Evolutionary conservation across 2,113 vertebrate species (phyloP).

Genomic region (Hyla sarda): DNA sequence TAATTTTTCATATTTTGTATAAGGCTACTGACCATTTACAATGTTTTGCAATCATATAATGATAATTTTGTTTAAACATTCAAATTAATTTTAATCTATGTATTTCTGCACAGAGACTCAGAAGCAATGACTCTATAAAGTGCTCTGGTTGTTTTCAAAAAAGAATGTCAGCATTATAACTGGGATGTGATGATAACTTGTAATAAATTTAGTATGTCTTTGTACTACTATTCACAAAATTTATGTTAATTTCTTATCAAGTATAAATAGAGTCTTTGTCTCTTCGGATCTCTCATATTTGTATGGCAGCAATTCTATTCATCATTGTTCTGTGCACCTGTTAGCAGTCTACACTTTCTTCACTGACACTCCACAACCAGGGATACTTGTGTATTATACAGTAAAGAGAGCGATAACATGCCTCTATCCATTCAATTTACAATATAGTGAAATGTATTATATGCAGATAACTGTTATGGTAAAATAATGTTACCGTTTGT

Average conservation of each 20-base stretch:
- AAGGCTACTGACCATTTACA: too few relatives aligned
- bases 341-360: constrained; percentile 17
- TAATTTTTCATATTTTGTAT: neutral
- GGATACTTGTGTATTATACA: constrained; percentile 29
- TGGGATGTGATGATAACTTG: constrained; percentile 15
- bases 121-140: neutral
- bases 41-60: neutral
- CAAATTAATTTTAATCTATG: neutral
- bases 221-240: constrained; percentile 38
- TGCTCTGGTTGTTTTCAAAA: neutral
- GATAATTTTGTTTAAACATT: neutral
- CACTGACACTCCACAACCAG: neutral
- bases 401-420: neutral
- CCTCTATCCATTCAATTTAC: neutral
- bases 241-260: constrained; percentile 16
- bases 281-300: constrained; percentile 6
- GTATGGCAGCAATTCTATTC: constrained; percentile 24
- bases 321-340: constrained; percentile 54
- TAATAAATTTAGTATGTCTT: constrained; percentile 26
- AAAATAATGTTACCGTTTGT: neutral
- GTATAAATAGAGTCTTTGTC: constrained; percentile 44
- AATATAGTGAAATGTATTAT: neutral
- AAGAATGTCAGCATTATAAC: constrained; percentile 21
- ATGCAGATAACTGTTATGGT: neutral
- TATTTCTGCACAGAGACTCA: neutral